Percentiles rank a stretch among this genome's conserved stretches.
phyloP scores from a whole-genome alignment of 2,888 invertebrate species.

The Abrostola triplasia region DNA sequence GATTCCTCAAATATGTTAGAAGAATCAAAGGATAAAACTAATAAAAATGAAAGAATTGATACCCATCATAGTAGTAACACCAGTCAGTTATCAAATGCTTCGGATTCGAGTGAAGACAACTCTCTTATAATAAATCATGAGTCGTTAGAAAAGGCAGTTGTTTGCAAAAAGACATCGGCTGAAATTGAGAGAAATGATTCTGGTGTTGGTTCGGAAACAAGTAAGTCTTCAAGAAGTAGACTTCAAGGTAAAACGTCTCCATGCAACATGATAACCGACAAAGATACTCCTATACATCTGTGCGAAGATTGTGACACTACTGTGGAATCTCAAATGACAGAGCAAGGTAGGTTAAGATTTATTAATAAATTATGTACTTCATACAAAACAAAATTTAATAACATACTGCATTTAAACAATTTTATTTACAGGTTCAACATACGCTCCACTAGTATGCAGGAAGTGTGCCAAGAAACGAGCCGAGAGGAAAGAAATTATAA shows the following conservation, averaged over 20 bases:
- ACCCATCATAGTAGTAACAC: slow-evolving; percentile 90
- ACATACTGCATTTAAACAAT: not conserved
- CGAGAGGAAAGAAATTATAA: slow-evolving; percentile 97
- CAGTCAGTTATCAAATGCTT: slow-evolving; percentile 93
- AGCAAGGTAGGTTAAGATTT: slow-evolving; percentile 81
- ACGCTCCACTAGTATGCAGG: slow-evolving; percentile 94
- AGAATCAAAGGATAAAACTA: slow-evolving; percentile 88
- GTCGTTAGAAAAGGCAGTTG: slow-evolving; percentile 86
- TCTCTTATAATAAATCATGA: slow-evolving; percentile 90
- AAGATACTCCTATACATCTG: slow-evolving; percentile 89
- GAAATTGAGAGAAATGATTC: slow-evolving; percentile 97
- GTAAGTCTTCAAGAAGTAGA: slow-evolving; percentile 94
- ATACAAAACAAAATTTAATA: not conserved
- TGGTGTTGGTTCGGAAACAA: slow-evolving; percentile 97
- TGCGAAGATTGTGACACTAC: slow-evolving; percentile 96
- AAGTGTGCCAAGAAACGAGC: slow-evolving; percentile 96
- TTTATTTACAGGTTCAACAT: slow-evolving; percentile 89
- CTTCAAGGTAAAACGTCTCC: slow-evolving; percentile 89
- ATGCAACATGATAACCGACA: slow-evolving; percentile 83
- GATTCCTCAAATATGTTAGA: slow-evolving; percentile 86
- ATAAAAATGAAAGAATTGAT: slow-evolving; percentile 74
- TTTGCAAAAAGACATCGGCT: slow-evolving; percentile 89
- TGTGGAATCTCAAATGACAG: slow-evolving; percentile 92
- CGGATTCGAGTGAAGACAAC: slow-evolving; percentile 95
- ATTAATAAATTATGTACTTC: not conserved